These are phyloP conservation scores for Microtus agrestis DNA, from an alignment of 2,797 vertebrate genomes.

Conservation along the genomic window DNA sequence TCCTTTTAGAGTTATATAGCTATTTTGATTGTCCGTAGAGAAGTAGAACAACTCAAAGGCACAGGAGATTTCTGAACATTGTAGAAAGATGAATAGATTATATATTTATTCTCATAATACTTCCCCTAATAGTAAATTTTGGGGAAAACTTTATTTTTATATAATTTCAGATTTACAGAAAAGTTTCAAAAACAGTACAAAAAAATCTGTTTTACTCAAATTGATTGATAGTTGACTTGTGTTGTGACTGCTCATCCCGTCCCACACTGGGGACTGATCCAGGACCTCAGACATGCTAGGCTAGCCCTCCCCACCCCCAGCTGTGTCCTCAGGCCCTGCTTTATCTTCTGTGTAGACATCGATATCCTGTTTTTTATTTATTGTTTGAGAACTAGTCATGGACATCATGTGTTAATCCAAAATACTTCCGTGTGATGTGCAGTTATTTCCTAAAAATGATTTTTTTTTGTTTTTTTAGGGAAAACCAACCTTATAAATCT, in stretches of 20 bases:
- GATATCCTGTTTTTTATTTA: neutral
- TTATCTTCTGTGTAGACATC: neutral
- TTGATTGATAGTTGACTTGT: neutral
- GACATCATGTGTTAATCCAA: constrained; percentile 13
- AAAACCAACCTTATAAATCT: neutral
- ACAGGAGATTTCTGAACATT: constrained; percentile 65
- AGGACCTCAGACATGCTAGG: neutral
- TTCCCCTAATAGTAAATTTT: constrained; percentile 66
- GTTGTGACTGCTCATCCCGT: neutral
- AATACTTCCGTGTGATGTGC: constrained; percentile 22
- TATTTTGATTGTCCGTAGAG: constrained; percentile 60
- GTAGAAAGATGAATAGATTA: constrained; percentile 70
- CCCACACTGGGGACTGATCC: neutral
- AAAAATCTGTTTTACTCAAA: constrained; percentile 52
- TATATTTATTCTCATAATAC: constrained; percentile 76
- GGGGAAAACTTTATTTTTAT: constrained; percentile 77
- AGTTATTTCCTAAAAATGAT: constrained; percentile 47
- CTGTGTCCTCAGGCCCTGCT: neutral
- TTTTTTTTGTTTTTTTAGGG: neutral
- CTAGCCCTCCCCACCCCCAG: neutral
- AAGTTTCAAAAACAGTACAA: constrained; percentile 57
- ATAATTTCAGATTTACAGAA: constrained; percentile 75
- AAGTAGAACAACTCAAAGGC: constrained; percentile 56
- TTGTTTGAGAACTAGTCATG: constrained; percentile 43
- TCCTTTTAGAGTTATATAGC: constrained; percentile 56